Evolutionary conservation across 2,888 invertebrate species (phyloP).

Genomic region (Volucella inanis): DNA sequence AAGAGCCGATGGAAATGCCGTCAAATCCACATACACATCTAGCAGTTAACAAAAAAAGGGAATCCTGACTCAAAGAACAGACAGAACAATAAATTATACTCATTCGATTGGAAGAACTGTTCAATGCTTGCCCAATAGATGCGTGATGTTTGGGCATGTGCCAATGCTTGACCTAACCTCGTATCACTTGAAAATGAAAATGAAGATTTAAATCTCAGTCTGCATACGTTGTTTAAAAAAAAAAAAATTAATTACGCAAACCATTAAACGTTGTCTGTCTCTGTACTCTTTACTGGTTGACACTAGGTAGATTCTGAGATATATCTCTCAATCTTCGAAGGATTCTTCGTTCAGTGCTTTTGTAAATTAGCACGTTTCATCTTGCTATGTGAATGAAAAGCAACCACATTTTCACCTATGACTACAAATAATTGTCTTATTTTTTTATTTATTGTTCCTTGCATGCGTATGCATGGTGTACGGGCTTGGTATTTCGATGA

Average conservation of each 20-base stretch:
- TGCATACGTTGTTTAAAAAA: background rate
- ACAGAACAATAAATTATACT: background rate
- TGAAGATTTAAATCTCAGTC: constrained; percentile 62
- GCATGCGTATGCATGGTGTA: background rate
- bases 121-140: constrained; percentile 18
- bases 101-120: background rate
- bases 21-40: background rate
- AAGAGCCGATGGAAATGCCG: background rate
- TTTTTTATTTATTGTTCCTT: background rate
- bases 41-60: background rate
- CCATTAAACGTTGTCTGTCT: background rate
- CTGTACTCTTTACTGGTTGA: background rate
- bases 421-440: constrained; percentile 29
- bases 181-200: constrained; percentile 10
- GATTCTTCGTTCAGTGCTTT: background rate
- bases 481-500: constrained; percentile 2
- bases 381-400: constrained; percentile 35
- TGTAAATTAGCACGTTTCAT: constrained; percentile 47
- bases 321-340: constrained; percentile 29
- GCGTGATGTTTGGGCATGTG: constrained; percentile 53
- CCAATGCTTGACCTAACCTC: constrained; percentile 26
- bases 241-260: constrained; percentile 57
- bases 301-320: background rate
- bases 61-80: background rate
- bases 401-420: constrained; percentile 3